A percentile compares a stretch with the other conserved stretches of the same genome.
Conservation (phyloP, 1,140 invertebrate genomes). For the silkworm (Bombyx mori) region DNA sequence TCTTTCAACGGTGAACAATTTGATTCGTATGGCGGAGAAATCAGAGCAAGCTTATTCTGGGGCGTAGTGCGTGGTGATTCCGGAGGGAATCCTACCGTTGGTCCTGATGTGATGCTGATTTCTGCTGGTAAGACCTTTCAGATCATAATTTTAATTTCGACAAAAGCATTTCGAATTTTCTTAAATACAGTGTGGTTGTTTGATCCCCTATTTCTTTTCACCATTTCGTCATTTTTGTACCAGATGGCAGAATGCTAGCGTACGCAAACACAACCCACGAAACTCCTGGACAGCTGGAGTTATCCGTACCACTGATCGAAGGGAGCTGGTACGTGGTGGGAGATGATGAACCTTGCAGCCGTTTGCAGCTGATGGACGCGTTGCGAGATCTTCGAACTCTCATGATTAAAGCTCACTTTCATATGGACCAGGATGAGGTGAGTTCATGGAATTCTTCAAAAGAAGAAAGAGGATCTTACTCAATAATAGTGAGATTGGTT, state of each 20-base stretch:
- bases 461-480: too few species aligned
- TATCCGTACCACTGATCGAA: conserved; percentile 79
- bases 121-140: conserved; percentile 56
- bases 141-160: not conserved
- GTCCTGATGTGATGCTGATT: conserved; percentile 89
- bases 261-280: conserved; percentile 77
- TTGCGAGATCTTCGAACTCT: conserved; percentile 85
- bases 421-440: conserved; percentile 94
- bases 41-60: conserved; percentile 87
- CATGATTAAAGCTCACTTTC: conserved; percentile 91
- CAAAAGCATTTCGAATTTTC: not conserved
- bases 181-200: too few species aligned
- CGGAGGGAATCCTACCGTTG: conserved; percentile 85
- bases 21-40: conserved; percentile 86
- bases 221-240: not conserved
- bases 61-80: conserved; percentile 90
- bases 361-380: conserved; percentile 86
- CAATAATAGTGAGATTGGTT: too few species aligned
- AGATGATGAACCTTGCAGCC: conserved; percentile 75
- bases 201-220: too few species aligned
- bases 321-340: conserved; percentile 79
- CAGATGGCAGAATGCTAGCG: conserved; percentile 81
- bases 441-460: conserved; percentile 21
- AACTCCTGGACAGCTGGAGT: conserved; percentile 68
- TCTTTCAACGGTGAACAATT: conserved; percentile 82